Evolutionary conservation across 2,797 vertebrate species (phyloP), one percentile per base, ranked within the genome.

Genomic region (Anomalospiza imberbis): DNA sequence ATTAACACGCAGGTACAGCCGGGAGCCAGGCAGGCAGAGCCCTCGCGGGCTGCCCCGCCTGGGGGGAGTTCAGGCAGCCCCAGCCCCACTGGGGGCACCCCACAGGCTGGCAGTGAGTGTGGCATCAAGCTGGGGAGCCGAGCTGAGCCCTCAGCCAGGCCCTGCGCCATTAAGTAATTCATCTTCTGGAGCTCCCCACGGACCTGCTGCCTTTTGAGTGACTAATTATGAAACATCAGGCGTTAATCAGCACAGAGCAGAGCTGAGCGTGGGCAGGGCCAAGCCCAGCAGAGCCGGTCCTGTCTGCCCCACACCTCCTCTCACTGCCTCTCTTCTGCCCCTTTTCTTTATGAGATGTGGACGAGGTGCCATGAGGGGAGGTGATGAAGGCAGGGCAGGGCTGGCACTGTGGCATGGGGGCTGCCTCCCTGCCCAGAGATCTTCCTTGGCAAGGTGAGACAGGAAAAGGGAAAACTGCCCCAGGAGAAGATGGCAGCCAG

Each of bases 1-100:
- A 99, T 99, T 98, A 99, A 99, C 98, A 99, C 99, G 0, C 99
- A 99, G 99, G 99, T 99, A 96, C 93, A 97, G 86, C 20, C 7
- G 21, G 24, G 54, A 11, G 50, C 53, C 38, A 19, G 63, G 24
- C 60, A 14, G 53, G 72, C 88, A 72, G 58, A 63, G 47, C 47
- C 61, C 26, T 17, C 26, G 17, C 0, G 0, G 48, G 58, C 58
- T 54, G 65, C 51, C 48, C 48, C 50, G 48, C 38, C 36, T 13
- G 32, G 57, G 16, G 45, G 2, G 2, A 1, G 11, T 24, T 50
- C 32, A 6, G 54, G 75, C 75, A 85, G 74, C 75, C n/a, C 54
- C 55, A 21, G 21, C 44, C 44, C 57, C 4, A 0, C 74, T 57
- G 73, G 26, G 42, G 48, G 40, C 20, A 80, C 48, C 80, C 80